A percentile compares a stretch with the other conserved stretches of the same genome.
These are phyloP conservation scores for Procambarus clarkii DNA, from an alignment of 1,140 invertebrate species.

Conservation along the genomic window DNA sequence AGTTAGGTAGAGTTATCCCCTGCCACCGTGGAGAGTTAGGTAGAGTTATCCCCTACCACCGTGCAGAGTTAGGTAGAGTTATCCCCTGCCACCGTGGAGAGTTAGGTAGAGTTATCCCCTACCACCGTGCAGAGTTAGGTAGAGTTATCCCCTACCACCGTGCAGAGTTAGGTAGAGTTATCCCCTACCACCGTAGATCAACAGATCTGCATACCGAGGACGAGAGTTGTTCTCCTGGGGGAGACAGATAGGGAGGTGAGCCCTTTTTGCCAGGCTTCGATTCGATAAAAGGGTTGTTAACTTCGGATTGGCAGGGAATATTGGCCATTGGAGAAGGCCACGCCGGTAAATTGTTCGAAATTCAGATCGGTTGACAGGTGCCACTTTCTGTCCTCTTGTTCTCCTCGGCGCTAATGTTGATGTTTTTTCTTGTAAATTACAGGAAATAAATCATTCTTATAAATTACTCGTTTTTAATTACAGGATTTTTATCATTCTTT, in stretches of 20 bases:
- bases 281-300: slow-evolving; percentile 5
- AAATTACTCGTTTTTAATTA: not conserved
- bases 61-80: not conserved
- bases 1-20: too few relatives aligned
- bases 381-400: not conserved
- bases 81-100: not conserved
- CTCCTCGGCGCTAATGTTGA: not conserved
- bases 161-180: not conserved
- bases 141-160: not conserved
- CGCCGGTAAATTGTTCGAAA: not conserved
- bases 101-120: not conserved
- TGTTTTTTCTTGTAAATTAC: not conserved
- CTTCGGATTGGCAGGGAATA: not conserved
- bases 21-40: too few relatives aligned
- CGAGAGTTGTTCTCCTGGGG: not conserved
- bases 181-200: too few relatives aligned
- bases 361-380: not conserved
- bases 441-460: not conserved
- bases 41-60: too few relatives aligned
- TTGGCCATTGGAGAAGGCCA: not conserved
- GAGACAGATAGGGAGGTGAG: not conserved
- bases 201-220: not conserved
- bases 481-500: not conserved
- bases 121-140: not conserved
- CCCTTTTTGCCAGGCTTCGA: not conserved